Conservation (phyloP, 1,140 invertebrate species). For the Daktulosphaira vitifoliae region DNA sequence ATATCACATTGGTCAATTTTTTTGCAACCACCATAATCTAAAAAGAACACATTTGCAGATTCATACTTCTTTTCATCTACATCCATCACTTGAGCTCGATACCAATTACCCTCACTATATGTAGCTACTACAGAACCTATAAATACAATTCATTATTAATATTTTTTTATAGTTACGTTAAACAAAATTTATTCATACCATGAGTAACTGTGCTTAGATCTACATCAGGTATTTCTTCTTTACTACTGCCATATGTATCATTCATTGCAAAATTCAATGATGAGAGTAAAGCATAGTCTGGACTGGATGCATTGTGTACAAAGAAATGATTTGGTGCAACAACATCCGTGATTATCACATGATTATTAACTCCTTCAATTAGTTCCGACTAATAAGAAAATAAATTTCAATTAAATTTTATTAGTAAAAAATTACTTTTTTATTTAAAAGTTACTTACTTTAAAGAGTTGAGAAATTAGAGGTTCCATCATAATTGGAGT, state of each 20-base stretch:
- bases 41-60: constrained; percentile 72
- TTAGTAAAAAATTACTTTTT: background rate
- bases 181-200: background rate
- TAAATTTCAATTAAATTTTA: background rate
- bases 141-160: constrained; percentile 45
- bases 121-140: constrained; percentile 82
- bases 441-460: constrained; percentile 1
- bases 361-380: constrained; percentile 70
- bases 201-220: constrained; percentile 15
- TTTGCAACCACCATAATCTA: constrained; percentile 90
- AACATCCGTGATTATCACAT: constrained; percentile 76
- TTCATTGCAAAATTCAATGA: constrained; percentile 67
- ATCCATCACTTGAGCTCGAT: constrained; percentile 71
- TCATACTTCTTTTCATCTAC: constrained; percentile 54
- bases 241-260: constrained; percentile 37
- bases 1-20: constrained; percentile 62
- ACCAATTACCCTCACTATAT: constrained; percentile 69
- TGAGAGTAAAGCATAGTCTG: constrained; percentile 71
- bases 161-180: constrained; percentile 15
- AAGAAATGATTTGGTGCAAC: constrained; percentile 80
- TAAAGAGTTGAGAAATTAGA: constrained; percentile 19
- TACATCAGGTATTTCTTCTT: constrained; percentile 20
- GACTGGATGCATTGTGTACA: constrained; percentile 87
- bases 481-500: constrained; percentile 40
- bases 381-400: constrained; percentile 32